These are phyloP conservation scores for Rhadinocentrus ornatus DNA, from an alignment of 2,797 vertebrate species.

Conservation along the genomic window DNA sequence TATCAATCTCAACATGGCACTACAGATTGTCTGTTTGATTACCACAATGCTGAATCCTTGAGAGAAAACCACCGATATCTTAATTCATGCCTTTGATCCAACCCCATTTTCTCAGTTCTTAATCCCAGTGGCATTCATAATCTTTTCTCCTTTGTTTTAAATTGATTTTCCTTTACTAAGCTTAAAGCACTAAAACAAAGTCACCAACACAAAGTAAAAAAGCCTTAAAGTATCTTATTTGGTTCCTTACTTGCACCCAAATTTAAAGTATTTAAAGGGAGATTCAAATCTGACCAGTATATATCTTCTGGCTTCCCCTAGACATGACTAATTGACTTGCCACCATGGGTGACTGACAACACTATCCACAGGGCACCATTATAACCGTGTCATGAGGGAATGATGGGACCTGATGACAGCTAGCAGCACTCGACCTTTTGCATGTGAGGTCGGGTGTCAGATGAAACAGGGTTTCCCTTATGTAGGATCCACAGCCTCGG, in stretches of 20 bases:
- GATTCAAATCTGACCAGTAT: slow-evolving; percentile 47
- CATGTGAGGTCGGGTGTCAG: slow-evolving; percentile 66
- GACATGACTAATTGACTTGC: slow-evolving; percentile 90
- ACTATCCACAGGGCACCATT: slow-evolving; percentile 84
- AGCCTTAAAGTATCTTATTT: background rate
- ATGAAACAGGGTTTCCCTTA: slow-evolving; percentile 62
- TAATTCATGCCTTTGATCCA: slow-evolving; percentile 64
- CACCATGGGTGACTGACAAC: slow-evolving; percentile 89
- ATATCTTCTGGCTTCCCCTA: slow-evolving; percentile 39
- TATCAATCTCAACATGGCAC: slow-evolving; percentile 46
- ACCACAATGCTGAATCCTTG: slow-evolving; percentile 51
- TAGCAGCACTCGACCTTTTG: slow-evolving; percentile 76
- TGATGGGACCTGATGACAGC: slow-evolving; percentile 83
- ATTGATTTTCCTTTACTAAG: slow-evolving; percentile 24
- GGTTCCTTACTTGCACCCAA: background rate
- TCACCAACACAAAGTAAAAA: slow-evolving; percentile 10
- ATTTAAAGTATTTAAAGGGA: background rate
- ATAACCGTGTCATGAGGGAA: slow-evolving; percentile 84
- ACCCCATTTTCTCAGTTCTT: slow-evolving; percentile 37
- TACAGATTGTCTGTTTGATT: slow-evolving; percentile 58
- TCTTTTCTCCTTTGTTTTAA: slow-evolving; percentile 16
- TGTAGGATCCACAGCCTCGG: slow-evolving; percentile 60
- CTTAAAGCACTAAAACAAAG: slow-evolving; percentile 13
- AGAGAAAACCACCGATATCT: slow-evolving; percentile 51
- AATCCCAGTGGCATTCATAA: slow-evolving; percentile 7